A percentile compares a stretch with the other conserved stretches of the same genome.
These are phyloP conservation scores for Sebastes cheni DNA, from an alignment of 2,797 vertebrate genomes.

Conservation along the genomic window DNA sequence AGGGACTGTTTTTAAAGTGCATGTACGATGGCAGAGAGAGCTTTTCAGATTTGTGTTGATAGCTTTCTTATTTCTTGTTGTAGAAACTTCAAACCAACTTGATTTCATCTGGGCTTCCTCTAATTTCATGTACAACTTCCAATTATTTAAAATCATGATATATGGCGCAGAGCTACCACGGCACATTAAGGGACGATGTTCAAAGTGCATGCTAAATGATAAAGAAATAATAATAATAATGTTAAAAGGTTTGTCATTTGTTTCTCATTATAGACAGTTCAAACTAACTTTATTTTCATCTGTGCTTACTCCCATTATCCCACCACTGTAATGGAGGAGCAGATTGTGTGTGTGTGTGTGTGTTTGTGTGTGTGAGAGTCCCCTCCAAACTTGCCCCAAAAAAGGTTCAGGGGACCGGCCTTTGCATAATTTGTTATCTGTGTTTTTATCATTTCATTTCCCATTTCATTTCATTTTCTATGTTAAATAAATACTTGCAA, in stretches of 20 bases:
- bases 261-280: neutral
- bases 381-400: neutral
- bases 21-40: neutral
- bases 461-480: too few relatives aligned
- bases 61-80: neutral
- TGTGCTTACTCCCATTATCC: too few relatives aligned
- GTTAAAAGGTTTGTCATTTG: neutral
- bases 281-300: neutral
- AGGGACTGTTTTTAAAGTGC: neutral
- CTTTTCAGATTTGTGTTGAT: neutral
- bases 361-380: too few relatives aligned
- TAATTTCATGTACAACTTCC: neutral
- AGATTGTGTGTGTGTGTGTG: too few relatives aligned
- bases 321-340: too few relatives aligned
- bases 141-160: neutral
- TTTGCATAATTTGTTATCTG: too few relatives aligned
- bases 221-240: neutral
- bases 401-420: too few relatives aligned
- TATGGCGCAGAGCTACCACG: neutral
- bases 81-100: neutral
- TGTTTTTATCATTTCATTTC: too few relatives aligned
- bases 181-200: neutral
- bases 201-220: neutral
- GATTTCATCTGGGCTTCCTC: neutral
- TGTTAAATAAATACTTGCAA: too few relatives aligned